A percentile compares a stretch with the other conserved stretches of the same genome.
phyloP scores from a whole-genome alignment of 2,888 invertebrate species.

The Leptinotarsa rubiginosa region DNA sequence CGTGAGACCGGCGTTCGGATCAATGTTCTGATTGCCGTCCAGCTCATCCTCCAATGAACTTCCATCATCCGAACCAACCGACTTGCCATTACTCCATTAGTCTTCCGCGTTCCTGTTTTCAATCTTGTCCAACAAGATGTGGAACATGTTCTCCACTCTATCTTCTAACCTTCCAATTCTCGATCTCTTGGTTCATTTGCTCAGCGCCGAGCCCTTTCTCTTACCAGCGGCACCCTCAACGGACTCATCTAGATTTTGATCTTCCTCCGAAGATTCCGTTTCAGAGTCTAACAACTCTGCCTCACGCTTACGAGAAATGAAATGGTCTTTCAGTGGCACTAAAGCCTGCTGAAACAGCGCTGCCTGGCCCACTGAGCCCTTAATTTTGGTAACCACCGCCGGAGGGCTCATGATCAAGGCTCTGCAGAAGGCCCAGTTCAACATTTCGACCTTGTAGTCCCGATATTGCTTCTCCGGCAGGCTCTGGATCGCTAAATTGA shows the following conservation, averaged over 20 bases:
- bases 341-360: not conserved
- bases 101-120: not conserved
- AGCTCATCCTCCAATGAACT: not conserved
- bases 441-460: not conserved
- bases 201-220: not conserved
- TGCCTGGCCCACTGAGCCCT: not conserved
- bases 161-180: not conserved
- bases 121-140: not conserved
- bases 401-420: not conserved
- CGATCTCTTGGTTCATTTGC: not conserved
- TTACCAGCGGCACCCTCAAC: not conserved
- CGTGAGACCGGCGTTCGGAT: not conserved
- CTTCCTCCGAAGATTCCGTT: not conserved
- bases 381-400: not conserved
- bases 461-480: conserved; percentile 3
- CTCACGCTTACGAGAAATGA: not conserved
- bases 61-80: not conserved
- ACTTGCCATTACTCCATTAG: not conserved
- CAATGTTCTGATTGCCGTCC: not conserved
- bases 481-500: conserved; percentile 34
- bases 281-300: not conserved
- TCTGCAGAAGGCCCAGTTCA: not conserved
- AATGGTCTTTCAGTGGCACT: not conserved
- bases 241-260: not conserved
- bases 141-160: not conserved